A percentile compares a stretch with the other conserved stretches of the same genome.
Conservation (phyloP, 2,113 vertebrate genomes). For the Upupa epops region DNA sequence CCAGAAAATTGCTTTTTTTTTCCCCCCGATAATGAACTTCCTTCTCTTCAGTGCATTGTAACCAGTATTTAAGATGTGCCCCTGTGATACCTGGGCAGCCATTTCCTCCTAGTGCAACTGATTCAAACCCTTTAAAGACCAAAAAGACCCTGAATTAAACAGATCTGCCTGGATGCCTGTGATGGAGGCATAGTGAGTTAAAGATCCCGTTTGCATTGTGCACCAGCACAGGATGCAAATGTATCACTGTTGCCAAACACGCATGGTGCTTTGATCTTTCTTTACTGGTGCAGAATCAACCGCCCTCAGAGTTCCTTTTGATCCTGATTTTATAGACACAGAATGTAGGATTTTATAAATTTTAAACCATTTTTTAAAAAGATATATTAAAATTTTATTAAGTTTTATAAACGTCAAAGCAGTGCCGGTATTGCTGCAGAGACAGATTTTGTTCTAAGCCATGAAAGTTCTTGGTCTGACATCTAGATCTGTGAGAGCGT, state of each 20-base stretch:
- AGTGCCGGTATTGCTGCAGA: not conserved
- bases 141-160: not conserved
- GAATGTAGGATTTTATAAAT: not conserved
- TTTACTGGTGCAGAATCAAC: not conserved
- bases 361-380: not conserved
- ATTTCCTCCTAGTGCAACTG: not conserved
- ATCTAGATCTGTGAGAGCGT: not conserved
- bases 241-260: not conserved
- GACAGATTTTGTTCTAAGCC: not conserved
- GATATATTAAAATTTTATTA: too few relatives aligned
- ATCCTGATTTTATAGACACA: not conserved
- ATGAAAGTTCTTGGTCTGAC: not conserved
- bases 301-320: not conserved
- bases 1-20: not conserved
- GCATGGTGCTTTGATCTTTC: not conserved
- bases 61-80: not conserved
- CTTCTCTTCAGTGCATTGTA: not conserved
- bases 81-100: not conserved
- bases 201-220: not conserved
- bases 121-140: not conserved
- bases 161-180: not conserved
- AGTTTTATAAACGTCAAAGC: too few relatives aligned
- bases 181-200: accelerated
- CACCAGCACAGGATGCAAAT: not conserved
- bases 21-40: not conserved